Percentiles rank a stretch among this genome's conserved stretches.
These are phyloP conservation scores for Drosophila austrosaltans DNA, from an alignment of 2,888 invertebrate species.

Conservation along the genomic window DNA sequence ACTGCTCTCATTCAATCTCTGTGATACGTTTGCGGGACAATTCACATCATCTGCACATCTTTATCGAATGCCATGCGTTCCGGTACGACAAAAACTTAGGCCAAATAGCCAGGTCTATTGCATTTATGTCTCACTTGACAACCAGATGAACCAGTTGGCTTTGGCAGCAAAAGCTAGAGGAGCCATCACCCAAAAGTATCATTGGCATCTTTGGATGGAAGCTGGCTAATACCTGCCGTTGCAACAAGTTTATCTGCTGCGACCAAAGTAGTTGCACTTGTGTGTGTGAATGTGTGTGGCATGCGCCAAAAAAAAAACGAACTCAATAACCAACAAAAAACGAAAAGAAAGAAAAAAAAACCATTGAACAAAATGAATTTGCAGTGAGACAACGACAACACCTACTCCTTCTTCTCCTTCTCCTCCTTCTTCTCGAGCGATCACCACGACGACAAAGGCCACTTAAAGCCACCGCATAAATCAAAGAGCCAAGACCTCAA, in stretches of 20 bases:
- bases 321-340: constrained; percentile 40
- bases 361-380: constrained; percentile 53
- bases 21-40: background rate
- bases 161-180: constrained; percentile 16
- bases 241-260: constrained; percentile 14
- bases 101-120: constrained; percentile 8
- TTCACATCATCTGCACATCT: constrained; percentile 12
- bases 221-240: constrained; percentile 6
- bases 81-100: constrained; percentile 2
- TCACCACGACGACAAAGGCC: constrained; percentile 43
- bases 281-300: constrained; percentile 23
- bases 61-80: constrained; percentile 4
- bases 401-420: background rate
- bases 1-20: no score
- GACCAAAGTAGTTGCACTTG: constrained; percentile 23
- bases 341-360: constrained; percentile 20
- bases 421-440: background rate
- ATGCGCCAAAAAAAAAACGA: constrained; percentile 44
- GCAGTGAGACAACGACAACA: constrained; percentile 42
- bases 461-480: constrained; percentile 55
- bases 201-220: constrained; percentile 20
- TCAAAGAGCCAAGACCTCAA: constrained; percentile 39
- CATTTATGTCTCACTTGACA: constrained; percentile 30
- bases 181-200: constrained; percentile 34
- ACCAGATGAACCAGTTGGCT: constrained; percentile 51